phyloP scores from a whole-genome alignment of 2,113 vertebrate genomes.

The Diadophis punctatus region DNA sequence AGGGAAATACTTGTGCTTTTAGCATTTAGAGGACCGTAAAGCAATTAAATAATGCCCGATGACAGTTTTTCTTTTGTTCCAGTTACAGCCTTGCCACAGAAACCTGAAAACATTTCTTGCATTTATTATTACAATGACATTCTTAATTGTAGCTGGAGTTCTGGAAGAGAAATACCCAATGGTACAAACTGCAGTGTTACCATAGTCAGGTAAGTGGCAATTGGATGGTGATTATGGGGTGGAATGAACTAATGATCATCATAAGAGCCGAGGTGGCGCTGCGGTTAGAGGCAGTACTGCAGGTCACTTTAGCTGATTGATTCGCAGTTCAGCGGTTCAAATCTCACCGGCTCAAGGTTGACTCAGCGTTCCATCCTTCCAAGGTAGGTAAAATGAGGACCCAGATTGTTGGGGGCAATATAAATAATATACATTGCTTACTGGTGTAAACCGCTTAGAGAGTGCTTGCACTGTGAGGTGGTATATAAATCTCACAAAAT shows the following conservation, averaged over 20 bases:
- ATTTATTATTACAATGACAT: conserved; percentile 35
- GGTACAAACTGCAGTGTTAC: conserved; percentile 33
- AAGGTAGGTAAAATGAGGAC: too few species aligned
- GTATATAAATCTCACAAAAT: too few species aligned
- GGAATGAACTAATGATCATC: not conserved
- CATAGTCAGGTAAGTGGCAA: not conserved
- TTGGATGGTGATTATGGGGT: not conserved
- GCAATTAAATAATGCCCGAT: not conserved
- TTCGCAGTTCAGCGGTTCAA: too few species aligned
- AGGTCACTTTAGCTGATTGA: too few species aligned
- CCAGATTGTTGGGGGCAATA: too few species aligned
- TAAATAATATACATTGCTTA: too few species aligned
- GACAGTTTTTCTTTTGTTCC: not conserved
- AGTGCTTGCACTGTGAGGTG: too few species aligned
- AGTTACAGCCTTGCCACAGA: conserved; percentile 57
- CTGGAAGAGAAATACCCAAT: conserved; percentile 43
- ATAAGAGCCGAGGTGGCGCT: too few species aligned
- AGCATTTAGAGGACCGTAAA: not conserved
- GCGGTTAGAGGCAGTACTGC: too few species aligned
- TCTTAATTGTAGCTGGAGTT: conserved; percentile 70
- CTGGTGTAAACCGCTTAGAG: too few species aligned
- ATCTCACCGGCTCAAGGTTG: too few species aligned
- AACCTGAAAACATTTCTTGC: conserved; percentile 70
- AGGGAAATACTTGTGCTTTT: not conserved
- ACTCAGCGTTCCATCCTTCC: too few species aligned